phyloP scores from a whole-genome alignment of 1,140 invertebrate species.

The Habropoda laboriosa region DNA sequence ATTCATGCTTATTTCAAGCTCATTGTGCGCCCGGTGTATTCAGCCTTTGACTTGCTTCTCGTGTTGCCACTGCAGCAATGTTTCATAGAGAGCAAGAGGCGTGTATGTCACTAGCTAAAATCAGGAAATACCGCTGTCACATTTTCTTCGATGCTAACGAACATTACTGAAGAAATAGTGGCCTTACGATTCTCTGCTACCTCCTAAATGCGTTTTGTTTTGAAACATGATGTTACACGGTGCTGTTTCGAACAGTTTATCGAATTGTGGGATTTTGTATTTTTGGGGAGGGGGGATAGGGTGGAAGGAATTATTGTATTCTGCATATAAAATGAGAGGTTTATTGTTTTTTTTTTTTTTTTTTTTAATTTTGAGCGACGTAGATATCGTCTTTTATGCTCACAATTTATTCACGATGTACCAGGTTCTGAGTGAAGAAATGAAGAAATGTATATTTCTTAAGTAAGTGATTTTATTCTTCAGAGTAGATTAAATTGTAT shows the following conservation, averaged over 20 bases:
- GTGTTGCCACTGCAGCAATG: slow-evolving; percentile 63
- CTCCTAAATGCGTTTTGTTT: neutral
- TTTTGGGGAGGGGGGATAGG: neutral
- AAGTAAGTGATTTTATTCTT: too few relatives aligned
- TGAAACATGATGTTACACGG: neutral
- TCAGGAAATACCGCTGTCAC: slow-evolving; percentile 74
- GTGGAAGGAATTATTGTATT: too few relatives aligned
- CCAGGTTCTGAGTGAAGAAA: too few relatives aligned
- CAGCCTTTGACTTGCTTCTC: slow-evolving; percentile 76
- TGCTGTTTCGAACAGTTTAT: neutral
- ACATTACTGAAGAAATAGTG: slow-evolving; percentile 53
- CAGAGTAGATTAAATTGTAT: too few relatives aligned
- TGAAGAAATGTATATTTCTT: too few relatives aligned
- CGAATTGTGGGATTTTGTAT: neutral
- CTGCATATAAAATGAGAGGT: too few relatives aligned
- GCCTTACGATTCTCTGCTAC: slow-evolving; percentile 17
- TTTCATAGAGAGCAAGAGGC: slow-evolving; percentile 51
- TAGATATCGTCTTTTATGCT: too few relatives aligned
- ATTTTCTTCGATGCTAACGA: slow-evolving; percentile 66
- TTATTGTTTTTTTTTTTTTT: too few relatives aligned
- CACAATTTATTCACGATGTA: too few relatives aligned
- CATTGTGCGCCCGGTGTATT: slow-evolving; percentile 75
- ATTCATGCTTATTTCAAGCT: slow-evolving; percentile 80
- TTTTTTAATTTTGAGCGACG: too few relatives aligned
- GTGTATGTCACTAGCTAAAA: slow-evolving; percentile 66